These are phyloP conservation scores for human DNA, from an alignment of 2,113 vertebrate genomes.

Conservation along the genomic window GRCh38 chr9:2030501-2031000, in stretches of 20 bases:
- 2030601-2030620: neutral
- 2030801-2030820: neutral
- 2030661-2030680: neutral
- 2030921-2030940: neutral
- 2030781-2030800: neutral
- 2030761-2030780: neutral
- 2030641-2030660: neutral
- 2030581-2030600: neutral
- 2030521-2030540: neutral
- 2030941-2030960: slow-evolving; percentile 33
- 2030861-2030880: neutral
- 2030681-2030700: neutral
- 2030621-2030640: neutral
- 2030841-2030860: neutral
- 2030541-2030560: neutral
- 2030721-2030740: neutral
- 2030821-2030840: neutral
- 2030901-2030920: neutral
- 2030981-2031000: neutral
- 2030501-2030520: neutral
- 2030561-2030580: no score
- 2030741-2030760: neutral
- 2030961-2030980: neutral
- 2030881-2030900: neutral
- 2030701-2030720: neutral